Conservation (phyloP, 1,140 invertebrate genomes). For the Monomorium pharaonis region DNA sequence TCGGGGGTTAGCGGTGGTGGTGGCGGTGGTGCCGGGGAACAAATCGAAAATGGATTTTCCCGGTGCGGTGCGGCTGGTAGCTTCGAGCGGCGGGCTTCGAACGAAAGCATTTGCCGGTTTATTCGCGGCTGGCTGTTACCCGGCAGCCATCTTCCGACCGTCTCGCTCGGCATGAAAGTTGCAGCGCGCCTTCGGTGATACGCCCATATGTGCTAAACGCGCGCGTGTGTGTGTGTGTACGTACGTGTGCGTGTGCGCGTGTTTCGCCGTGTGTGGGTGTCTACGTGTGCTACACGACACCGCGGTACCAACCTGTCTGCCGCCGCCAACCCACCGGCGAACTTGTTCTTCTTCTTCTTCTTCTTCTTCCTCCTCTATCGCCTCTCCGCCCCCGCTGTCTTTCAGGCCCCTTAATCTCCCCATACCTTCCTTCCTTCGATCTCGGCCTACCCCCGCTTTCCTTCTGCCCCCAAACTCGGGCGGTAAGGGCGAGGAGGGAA, state of each 20-base stretch:
- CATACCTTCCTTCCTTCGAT: neutral
- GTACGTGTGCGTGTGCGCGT: constrained; percentile 28
- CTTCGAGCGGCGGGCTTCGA: constrained; percentile 59
- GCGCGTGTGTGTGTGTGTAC: neutral
- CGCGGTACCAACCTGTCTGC: constrained; percentile 71
- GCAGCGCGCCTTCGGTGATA: constrained; percentile 76
- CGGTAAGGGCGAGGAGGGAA: constrained; percentile 50
- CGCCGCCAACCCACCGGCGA: constrained; percentile 72
- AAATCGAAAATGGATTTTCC: constrained; percentile 74
- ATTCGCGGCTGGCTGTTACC: constrained; percentile 73
- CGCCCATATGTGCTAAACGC: constrained; percentile 72
- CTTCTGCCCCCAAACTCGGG: neutral
- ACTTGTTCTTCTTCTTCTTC: no score
- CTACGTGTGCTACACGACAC: constrained; percentile 57
- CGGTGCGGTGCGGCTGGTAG: constrained; percentile 55
- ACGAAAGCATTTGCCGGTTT: constrained; percentile 78
- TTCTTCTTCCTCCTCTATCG: no score
- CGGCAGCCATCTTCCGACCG: constrained; percentile 77
- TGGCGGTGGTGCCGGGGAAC: constrained; percentile 34
- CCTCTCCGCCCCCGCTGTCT: constrained; percentile 66
- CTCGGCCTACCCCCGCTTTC: neutral
- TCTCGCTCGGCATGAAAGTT: constrained; percentile 78
- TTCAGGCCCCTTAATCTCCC: constrained; percentile 36
- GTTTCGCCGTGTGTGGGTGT: neutral
- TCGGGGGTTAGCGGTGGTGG: neutral